Base-by-base conservation (phyloP, 64 coral and sea anemone species). In the Montipora cactus region DNA sequence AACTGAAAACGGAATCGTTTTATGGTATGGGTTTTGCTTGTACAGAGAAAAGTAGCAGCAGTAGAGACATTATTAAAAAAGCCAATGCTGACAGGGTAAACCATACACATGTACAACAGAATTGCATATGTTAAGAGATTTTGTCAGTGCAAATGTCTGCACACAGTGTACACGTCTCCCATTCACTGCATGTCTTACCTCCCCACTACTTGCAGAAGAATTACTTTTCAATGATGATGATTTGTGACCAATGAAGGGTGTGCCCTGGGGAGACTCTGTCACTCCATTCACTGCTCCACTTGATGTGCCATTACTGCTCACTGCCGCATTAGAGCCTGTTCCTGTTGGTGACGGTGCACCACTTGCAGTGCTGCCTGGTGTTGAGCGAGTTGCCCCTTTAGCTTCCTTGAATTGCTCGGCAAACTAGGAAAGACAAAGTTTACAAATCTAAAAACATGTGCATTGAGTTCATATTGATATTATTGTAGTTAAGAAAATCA, bases 361-460 rank as follows among this genome's bases (percentile, higher is more conserved):
- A 50, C 78, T 92, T 50, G 85, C 93, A 11, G 92, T 94, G 19
- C 89, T 92, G 8, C 76, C 76, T 55, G 88, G 44, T 22, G 98
- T 58, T 57, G 53, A 57, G 74, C 68, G 68, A 19, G 89, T 92
- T 19, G 89, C 78, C 2, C 89, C 90, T 71, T 95, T 96, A 46
- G 98, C 98, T 77, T 99, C 92, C 70, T 85, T 74, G 45, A 99
- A 99, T 88, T 89, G 92, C 49, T 96, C 95, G 90, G 94, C 92
- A 95, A 99, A 99, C 98, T 99, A 57, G 90, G 81, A 7, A 78
- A 20, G 4, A 59, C 8, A 78, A 44, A 18, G 3, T 12, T 1
- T 14, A 55, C 6, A 55, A 55, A 55, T 10, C 52, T 55, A 10
- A 55, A 55, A 55, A 55, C 52, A 55, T 55, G 10, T 5, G 52